phyloP scores from a whole-genome alignment of 2,888 invertebrate species.

The Poecilus cupreus region DNA sequence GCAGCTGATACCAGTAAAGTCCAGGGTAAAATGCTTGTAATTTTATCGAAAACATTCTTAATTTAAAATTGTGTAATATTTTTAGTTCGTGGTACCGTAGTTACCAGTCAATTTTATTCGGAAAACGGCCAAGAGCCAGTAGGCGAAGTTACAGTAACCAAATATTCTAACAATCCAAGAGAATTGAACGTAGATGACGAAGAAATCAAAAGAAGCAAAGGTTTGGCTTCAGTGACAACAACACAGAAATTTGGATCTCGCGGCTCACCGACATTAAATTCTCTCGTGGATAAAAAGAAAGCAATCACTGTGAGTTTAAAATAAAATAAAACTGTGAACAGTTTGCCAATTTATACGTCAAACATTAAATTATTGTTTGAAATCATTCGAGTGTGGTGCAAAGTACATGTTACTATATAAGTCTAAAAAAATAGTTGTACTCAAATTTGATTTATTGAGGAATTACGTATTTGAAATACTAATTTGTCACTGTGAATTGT shows the following conservation, averaged over 20 bases:
- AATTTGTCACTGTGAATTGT: background rate
- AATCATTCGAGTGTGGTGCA: too few relatives aligned
- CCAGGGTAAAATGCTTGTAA: slow-evolving; percentile 79
- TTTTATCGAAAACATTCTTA: slow-evolving; percentile 4
- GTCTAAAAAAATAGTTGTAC: too few relatives aligned
- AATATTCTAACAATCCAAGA: slow-evolving; percentile 81
- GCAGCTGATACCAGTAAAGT: slow-evolving; percentile 72
- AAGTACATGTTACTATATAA: too few relatives aligned
- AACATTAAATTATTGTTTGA: too few relatives aligned
- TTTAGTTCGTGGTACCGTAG: slow-evolving; percentile 83
- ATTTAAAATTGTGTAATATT: too few relatives aligned
- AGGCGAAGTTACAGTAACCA: slow-evolving; percentile 81
- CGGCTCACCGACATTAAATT: slow-evolving; percentile 68
- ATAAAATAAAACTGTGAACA: background rate
- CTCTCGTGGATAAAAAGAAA: slow-evolving; percentile 66
- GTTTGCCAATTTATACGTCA: too few relatives aligned
- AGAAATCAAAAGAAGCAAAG: slow-evolving; percentile 64
- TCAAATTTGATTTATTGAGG: too few relatives aligned
- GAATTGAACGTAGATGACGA: slow-evolving; percentile 71
- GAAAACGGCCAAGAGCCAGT: slow-evolving; percentile 82
- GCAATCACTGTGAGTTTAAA: slow-evolving; percentile 61
- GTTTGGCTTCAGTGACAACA: slow-evolving; percentile 70
- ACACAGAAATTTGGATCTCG: slow-evolving; percentile 71
- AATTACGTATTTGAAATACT: background rate
- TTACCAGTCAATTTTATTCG: slow-evolving; percentile 81